A percentile compares a stretch with the other conserved stretches of the same genome.
Evolutionary conservation across 2,113 vertebrate genomes (phyloP).

Genomic region (Phaetusa simplex): DNA sequence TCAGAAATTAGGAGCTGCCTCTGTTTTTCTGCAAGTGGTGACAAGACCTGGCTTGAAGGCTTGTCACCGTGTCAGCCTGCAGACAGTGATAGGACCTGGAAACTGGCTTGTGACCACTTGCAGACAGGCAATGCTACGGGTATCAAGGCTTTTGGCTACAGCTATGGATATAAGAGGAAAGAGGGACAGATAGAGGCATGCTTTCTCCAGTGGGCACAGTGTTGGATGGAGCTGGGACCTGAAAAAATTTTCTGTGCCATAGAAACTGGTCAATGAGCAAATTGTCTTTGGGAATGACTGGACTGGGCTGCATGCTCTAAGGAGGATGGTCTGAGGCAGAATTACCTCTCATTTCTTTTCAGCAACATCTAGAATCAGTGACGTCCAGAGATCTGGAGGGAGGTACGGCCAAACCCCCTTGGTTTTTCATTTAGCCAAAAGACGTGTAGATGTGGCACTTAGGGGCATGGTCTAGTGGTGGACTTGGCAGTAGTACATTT

Average conservation of each 20-base stretch:
- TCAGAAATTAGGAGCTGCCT: background rate
- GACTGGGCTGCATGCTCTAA: background rate
- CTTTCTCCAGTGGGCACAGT: background rate
- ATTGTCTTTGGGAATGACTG: background rate
- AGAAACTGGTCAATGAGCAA: background rate
- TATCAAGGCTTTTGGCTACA: background rate
- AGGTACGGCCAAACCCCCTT: background rate
- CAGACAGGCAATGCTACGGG: background rate
- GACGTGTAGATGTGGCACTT: background rate
- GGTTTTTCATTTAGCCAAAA: background rate
- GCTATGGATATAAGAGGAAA: background rate
- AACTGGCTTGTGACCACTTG: background rate
- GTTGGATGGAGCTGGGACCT: background rate
- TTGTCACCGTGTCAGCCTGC: background rate
- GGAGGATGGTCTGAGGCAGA: background rate
- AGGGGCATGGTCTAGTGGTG: background rate
- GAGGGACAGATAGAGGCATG: background rate
- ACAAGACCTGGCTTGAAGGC: background rate
- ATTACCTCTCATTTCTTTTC: background rate
- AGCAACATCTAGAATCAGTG: background rate
- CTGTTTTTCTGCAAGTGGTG: background rate
- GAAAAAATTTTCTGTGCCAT: background rate
- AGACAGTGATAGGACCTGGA: background rate
- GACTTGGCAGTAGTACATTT: background rate
- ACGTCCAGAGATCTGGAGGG: background rate